Evolutionary conservation across 2,113 vertebrate genomes (phyloP).

Genomic region (Naja naja): DNA sequence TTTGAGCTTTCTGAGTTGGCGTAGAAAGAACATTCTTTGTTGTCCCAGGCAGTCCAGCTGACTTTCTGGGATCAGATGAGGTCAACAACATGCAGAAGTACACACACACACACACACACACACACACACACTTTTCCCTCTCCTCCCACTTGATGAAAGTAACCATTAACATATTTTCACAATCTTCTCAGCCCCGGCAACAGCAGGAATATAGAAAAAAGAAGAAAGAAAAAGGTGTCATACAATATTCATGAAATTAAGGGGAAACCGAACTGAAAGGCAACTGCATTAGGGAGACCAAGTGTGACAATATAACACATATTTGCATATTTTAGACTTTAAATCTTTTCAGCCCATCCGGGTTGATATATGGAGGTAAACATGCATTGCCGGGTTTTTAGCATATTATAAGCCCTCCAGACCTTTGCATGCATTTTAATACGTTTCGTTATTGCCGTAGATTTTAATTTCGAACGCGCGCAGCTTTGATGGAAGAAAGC

Average conservation of each 20-base stretch:
- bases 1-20: too few relatives aligned
- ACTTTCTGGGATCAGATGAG: not conserved
- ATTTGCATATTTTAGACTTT: slow-evolving; percentile 88
- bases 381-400: slow-evolving; percentile 84
- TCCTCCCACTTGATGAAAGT: slow-evolving; percentile 81
- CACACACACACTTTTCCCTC: not conserved
- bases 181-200: slow-evolving; percentile 81
- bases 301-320: slow-evolving; percentile 88
- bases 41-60: not conserved
- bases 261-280: slow-evolving; percentile 81
- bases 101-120: not conserved
- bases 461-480: slow-evolving; percentile 80
- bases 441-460: slow-evolving; percentile 83
- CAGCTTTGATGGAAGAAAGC: slow-evolving; percentile 79
- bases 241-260: slow-evolving; percentile 88
- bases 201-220: slow-evolving; percentile 66
- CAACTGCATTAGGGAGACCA: slow-evolving; percentile 85
- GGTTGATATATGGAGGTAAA: slow-evolving; percentile 87
- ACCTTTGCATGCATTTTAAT: slow-evolving; percentile 86
- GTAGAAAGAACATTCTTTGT: too few relatives aligned
- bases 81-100: not conserved
- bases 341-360: slow-evolving; percentile 86
- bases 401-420: slow-evolving; percentile 87
- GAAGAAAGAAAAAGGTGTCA: slow-evolving; percentile 68
- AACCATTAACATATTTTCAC: slow-evolving; percentile 85